Evolutionary conservation across 2,797 vertebrate genomes (phyloP).

Genomic region (Morelia viridis): DNA sequence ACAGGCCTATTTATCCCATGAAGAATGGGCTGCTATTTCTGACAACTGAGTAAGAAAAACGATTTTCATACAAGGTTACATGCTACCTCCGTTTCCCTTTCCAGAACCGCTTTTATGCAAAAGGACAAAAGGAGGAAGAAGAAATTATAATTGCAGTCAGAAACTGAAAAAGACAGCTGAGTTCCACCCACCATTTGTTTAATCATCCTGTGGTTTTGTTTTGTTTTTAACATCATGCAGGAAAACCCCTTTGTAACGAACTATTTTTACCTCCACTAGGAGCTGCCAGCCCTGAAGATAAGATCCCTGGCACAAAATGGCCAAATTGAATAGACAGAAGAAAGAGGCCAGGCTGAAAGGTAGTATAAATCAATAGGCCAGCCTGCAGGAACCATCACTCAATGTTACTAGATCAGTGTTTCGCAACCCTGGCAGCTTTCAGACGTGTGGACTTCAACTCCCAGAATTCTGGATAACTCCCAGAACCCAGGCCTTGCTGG

Average conservation of each 20-base stretch:
- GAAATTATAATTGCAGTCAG: background rate
- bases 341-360: background rate
- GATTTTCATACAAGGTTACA: no score
- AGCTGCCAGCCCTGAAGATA: background rate
- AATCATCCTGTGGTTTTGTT: background rate
- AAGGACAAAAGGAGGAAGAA: background rate
- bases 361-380: background rate
- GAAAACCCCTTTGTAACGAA: background rate
- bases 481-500: no score
- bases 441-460: no score
- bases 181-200: background rate
- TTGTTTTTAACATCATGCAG: background rate
- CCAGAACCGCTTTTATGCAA: background rate
- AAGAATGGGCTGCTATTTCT: background rate
- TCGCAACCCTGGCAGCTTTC: no score
- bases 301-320: no score
- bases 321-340: background rate
- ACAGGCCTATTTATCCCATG: background rate
- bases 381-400: no score
- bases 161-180: background rate
- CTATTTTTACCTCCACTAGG: background rate
- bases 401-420: no score
- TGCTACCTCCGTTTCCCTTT: background rate
- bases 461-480: no score
- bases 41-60: background rate